Base-by-base conservation (phyloP, 2,888 invertebrate genomes). In the Blastobasis adustella region DNA sequence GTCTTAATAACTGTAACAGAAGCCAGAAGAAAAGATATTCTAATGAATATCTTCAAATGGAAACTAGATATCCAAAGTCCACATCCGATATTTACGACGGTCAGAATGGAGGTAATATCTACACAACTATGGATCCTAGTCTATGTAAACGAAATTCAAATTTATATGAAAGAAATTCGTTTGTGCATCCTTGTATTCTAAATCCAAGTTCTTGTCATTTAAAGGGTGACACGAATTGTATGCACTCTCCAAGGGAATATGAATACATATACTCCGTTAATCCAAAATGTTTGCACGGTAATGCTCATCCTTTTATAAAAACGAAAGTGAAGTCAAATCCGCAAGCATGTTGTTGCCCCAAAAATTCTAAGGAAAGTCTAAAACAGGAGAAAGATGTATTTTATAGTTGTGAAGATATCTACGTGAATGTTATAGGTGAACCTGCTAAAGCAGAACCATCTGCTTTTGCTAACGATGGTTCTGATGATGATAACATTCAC, bases 331-430 rank as follows among this genome's bases (percentile, higher is more conserved):
- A 63, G 56, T 65, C 62, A 40, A 58, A 65, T 23, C 67, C 66
- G 4, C 64, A 70, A 60, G 78, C 76, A 10, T 83, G 83, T 60
- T 77, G 70, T 61, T 82, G 83, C 58, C 63, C 69, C 10, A 68
- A 67, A 61, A 65, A 65, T 58, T 58, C 58, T 37, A 52, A 60
- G 9, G 54, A 59, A 46, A 54, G 57, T 49, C 49, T 47, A 53
- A 41, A 48, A 44, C 49, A 7, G 49, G 54, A 48, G 52, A 63
- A 49, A 45, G 54, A 54, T 4, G 49, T 68, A 42, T 74, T 65
- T 57, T 72, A 66, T 42, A 79, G 77, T 52, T 76, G 77, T 58
- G 73, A 76, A 57, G 58, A 66, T 42, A 49, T 67, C 37, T 63
- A 65, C 54, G 64, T 59, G 6, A 37, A 62, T 43, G 47, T 63